These are phyloP conservation scores for Drosophila micromelanica DNA, from an alignment of 1,140 invertebrate species.

Conservation along the genomic window DNA sequence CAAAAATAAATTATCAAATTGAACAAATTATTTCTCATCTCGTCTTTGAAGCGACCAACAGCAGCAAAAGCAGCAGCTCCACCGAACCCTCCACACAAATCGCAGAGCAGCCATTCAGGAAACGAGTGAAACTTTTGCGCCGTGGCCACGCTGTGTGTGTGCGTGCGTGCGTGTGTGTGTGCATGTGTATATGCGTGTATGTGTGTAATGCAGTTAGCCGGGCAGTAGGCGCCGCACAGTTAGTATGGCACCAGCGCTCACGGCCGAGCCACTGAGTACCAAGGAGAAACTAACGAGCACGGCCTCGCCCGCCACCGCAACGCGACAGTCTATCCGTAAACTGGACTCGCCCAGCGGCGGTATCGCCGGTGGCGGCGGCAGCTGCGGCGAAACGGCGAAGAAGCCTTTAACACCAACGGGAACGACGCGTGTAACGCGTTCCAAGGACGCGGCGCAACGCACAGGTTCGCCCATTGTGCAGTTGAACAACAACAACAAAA, in stretches of 20 bases:
- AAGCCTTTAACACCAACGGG: conserved; percentile 47
- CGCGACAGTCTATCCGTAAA: conserved; percentile 50
- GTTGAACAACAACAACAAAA: conserved; percentile 9
- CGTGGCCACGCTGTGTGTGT: conserved; percentile 5
- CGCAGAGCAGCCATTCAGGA: not conserved
- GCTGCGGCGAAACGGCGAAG: conserved; percentile 22
- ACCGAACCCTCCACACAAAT: too few relatives aligned
- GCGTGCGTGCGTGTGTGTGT: too few relatives aligned
- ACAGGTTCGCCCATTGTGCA: conserved; percentile 32
- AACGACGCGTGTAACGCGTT: conserved; percentile 72
- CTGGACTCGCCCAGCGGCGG: conserved; percentile 34
- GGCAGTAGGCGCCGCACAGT: conserved; percentile 35
- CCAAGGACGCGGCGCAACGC: conserved; percentile 58
- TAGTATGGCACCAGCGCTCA: conserved; percentile 87
- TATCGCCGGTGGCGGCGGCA: conserved; percentile 7
- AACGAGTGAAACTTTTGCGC: conserved; percentile 4
- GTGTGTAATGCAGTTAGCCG: conserved; percentile 42
- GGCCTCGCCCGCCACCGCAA: conserved; percentile 65
- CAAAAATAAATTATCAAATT: conserved; percentile 46
- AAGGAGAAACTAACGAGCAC: conserved; percentile 78
- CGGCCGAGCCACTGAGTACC: conserved; percentile 84
- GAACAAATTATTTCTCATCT: conserved; percentile 27
- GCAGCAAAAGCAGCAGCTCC: too few relatives aligned
- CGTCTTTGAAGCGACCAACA: conserved; percentile 28
- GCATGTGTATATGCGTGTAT: not conserved